Evolutionary conservation across 2,113 vertebrate genomes (phyloP).

Genomic region (Cygnus atratus): DNA sequence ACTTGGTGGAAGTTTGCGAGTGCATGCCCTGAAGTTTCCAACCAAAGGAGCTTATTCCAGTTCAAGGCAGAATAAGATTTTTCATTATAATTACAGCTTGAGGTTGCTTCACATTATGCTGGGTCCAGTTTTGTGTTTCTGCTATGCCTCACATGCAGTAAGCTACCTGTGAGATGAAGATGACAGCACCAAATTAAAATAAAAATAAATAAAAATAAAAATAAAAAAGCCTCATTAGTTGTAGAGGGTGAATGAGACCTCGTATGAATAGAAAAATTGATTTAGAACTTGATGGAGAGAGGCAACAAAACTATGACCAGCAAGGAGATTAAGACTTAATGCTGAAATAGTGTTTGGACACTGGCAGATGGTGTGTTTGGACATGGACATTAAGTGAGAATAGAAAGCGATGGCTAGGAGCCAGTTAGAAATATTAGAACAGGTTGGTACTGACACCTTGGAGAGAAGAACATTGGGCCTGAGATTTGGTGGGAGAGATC

Average conservation of each 20-base stretch:
- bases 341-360: not conserved
- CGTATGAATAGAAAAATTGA: not conserved
- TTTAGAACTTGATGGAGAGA: not conserved
- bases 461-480: not conserved
- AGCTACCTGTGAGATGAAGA: not conserved
- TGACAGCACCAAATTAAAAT: not conserved
- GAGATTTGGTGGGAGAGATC: not conserved
- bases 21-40: not conserved
- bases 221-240: not conserved
- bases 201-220: not conserved
- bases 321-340: not conserved
- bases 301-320: not conserved
- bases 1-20: not conserved
- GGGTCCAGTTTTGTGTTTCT: not conserved
- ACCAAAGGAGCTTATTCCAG: slow-evolving; percentile 1
- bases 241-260: not conserved
- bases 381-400: not conserved
- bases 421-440: not conserved
- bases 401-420: not conserved
- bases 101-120: not conserved
- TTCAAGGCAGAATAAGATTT: not conserved
- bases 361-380: not conserved
- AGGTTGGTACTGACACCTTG: not conserved
- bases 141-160: not conserved
- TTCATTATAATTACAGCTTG: not conserved